phyloP scores from a whole-genome alignment of 2,797 vertebrate genomes.

The Oreonectes daqikongensis region DNA sequence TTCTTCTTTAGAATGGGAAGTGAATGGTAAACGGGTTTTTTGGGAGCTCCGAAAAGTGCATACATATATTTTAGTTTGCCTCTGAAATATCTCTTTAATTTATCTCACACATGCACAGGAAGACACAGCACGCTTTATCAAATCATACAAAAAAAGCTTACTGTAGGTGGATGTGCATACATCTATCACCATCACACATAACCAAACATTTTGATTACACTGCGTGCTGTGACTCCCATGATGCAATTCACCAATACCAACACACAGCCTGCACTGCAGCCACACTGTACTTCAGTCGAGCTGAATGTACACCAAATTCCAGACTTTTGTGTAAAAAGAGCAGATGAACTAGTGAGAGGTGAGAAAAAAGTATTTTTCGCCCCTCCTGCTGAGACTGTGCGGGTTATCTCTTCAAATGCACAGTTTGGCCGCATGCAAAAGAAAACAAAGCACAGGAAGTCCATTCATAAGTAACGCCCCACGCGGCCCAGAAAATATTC shows the following conservation, averaged over 20 bases:
- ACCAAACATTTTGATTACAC: not conserved
- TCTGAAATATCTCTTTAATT: too few species aligned
- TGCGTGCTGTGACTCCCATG: not conserved
- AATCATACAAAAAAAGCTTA: not conserved
- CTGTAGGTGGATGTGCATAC: not conserved
- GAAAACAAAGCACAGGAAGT: constrained; percentile 38
- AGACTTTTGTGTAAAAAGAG: constrained; percentile 20
- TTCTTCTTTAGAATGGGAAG: too few species aligned
- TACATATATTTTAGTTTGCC: too few species aligned
- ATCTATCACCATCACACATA: not conserved
- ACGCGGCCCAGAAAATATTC: constrained; percentile 10
- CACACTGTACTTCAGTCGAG: not conserved
- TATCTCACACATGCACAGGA: constrained; percentile 35
- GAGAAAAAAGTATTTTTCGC: constrained; percentile 41
- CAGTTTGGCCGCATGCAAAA: constrained; percentile 17
- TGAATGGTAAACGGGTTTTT: too few species aligned
- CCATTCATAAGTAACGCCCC: constrained; percentile 36
- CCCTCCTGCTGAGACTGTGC: not conserved
- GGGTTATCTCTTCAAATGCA: constrained; percentile 28
- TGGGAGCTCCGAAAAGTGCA: too few species aligned
- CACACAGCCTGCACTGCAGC: not conserved
- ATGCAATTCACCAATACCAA: not conserved
- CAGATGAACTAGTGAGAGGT: constrained; percentile 10
- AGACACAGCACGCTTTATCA: constrained; percentile 3
- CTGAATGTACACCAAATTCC: not conserved